These are phyloP conservation scores for Oreochromis aureus DNA, from an alignment of 2,113 vertebrate species.

Conservation along the genomic window DNA sequence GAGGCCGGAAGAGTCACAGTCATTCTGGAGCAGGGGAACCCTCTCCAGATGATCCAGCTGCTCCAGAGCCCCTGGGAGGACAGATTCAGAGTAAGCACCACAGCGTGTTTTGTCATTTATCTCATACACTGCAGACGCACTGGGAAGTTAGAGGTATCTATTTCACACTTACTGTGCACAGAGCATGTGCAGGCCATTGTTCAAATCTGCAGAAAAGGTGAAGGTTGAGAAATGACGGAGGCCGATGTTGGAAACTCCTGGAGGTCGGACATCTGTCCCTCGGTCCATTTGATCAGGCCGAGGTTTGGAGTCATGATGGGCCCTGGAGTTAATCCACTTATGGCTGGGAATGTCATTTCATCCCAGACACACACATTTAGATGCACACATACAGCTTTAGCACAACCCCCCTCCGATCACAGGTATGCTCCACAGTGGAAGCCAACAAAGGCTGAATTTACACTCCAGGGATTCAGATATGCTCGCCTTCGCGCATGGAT, in stretches of 20 bases:
- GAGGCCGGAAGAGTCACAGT: constrained; percentile 73
- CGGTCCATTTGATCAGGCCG: constrained; percentile 45
- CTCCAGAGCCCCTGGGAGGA: constrained; percentile 94
- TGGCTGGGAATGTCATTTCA: constrained; percentile 56
- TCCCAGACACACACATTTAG: not conserved
- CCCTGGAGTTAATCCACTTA: constrained; percentile 55
- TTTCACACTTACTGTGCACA: not conserved
- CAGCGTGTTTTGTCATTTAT: not conserved
- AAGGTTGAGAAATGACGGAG: not conserved
- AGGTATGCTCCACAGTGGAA: constrained; percentile 53
- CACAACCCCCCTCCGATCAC: constrained; percentile 23
- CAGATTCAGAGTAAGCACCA: constrained; percentile 84
- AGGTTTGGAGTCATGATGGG: constrained; percentile 38
- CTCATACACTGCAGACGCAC: not conserved
- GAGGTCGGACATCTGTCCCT: constrained; percentile 54
- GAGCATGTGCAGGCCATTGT: not conserved
- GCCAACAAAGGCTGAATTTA: constrained; percentile 31
- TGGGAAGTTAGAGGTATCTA: not conserved
- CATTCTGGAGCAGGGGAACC: constrained; percentile 83
- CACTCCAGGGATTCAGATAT: constrained; percentile 3
- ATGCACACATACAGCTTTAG: constrained; percentile 12
- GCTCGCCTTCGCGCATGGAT: not conserved
- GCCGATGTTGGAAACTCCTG: constrained; percentile 42
- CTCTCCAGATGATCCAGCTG: constrained; percentile 92
- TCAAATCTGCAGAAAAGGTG: not conserved